Evolutionary conservation across 2,888 invertebrate species (phyloP).

Genomic region (Cotesia congregata): DNA sequence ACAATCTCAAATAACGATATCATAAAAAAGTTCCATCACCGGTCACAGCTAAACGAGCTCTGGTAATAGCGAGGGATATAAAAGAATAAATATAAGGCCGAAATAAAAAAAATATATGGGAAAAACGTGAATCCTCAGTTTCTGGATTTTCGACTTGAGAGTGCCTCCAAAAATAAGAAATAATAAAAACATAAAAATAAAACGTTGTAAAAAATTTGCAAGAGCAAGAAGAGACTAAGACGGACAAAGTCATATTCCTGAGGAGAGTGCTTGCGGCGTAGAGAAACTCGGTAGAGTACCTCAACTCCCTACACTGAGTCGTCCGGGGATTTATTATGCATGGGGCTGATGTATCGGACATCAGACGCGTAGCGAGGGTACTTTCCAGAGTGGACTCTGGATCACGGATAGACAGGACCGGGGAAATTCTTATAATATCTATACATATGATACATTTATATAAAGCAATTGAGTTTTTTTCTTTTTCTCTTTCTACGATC

Average conservation of each 20-base stretch:
- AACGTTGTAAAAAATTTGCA: background rate
- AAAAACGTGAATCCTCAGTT: conserved; percentile 16
- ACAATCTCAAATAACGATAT: conserved; percentile 63
- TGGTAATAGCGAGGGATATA: conserved; percentile 3
- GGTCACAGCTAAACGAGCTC: conserved; percentile 40
- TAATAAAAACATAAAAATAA: conserved; percentile 26
- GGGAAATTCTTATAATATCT: conserved; percentile 38
- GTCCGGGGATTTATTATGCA: conserved; percentile 66
- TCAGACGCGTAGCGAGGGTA: conserved; percentile 53
- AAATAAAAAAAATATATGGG: conserved; percentile 8
- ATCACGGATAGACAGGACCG: conserved; percentile 43
- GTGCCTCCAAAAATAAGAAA: background rate
- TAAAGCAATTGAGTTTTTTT: conserved; percentile 34
- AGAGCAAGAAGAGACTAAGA: background rate
- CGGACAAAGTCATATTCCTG: background rate
- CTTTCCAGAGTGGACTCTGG: conserved; percentile 60
- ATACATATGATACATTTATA: conserved; percentile 30
- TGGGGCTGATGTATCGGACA: conserved; percentile 67
- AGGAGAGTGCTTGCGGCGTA: conserved; percentile 20
- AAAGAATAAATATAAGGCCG: conserved; percentile 2
- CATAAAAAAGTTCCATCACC: conserved; percentile 56
- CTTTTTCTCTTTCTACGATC: conserved; percentile 42
- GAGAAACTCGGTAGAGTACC: conserved; percentile 19
- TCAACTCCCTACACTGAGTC: conserved; percentile 35
- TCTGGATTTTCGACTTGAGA: background rate